Percentiles rank a stretch among this genome's conserved stretches.
Conservation (phyloP, 1,140 invertebrate genomes). For the Agrypnia vestita region DNA sequence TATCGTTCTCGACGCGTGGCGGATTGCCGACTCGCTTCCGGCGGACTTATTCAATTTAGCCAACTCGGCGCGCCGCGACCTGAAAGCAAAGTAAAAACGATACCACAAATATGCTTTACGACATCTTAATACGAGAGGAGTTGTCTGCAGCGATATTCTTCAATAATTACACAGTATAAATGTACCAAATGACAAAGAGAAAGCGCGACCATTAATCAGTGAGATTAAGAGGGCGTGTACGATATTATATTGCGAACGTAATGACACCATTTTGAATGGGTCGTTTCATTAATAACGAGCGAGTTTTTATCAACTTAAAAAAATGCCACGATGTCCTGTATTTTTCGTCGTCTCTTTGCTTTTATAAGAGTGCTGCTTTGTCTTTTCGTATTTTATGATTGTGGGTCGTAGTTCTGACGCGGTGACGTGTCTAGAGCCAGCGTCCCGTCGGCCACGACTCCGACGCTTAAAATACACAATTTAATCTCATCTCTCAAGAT, state of each 20-base stretch:
- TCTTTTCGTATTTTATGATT: no score
- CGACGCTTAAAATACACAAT: no score
- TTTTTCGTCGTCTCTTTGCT: no score
- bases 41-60: conserved; percentile 43
- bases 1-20: conserved; percentile 41
- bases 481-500: no score
- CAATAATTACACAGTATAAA: conserved; percentile 23
- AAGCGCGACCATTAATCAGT: conserved; percentile 34
- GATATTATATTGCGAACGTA: conserved; percentile 21
- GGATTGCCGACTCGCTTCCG: conserved; percentile 43
- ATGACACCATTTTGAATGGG: conserved; percentile 12
- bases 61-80: not conserved
- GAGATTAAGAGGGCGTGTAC: conserved; percentile 13
- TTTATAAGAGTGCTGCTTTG: no score
- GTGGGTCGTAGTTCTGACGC: no score
- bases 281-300: conserved; percentile 27
- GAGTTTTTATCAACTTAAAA: conserved; percentile 3
- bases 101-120: conserved; percentile 22
- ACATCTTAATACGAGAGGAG: conserved; percentile 40
- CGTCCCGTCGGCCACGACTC: no score
- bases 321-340: not conserved
- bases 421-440: no score
- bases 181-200: conserved; percentile 37
- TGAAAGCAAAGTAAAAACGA: conserved; percentile 4
- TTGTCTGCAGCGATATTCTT: conserved; percentile 23